A percentile compares a stretch with the other conserved stretches of the same genome.
phyloP scores from a whole-genome alignment of 2,113 vertebrate species.

The Leucopsar rothschildi region DNA sequence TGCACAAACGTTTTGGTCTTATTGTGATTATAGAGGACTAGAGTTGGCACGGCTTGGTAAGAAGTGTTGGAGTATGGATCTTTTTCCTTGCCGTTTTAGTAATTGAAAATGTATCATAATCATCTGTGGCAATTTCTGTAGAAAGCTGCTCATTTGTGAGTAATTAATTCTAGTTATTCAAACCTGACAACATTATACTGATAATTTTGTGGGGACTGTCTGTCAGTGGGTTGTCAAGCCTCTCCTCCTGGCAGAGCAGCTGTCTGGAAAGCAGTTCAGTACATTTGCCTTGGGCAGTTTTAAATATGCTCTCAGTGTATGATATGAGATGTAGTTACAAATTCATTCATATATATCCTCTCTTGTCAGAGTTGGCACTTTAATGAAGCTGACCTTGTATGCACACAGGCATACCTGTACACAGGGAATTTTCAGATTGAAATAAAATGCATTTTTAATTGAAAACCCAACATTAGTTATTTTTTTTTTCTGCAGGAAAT shows the following conservation, averaged over 20 bases:
- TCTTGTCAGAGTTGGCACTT: background rate
- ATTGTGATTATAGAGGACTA: background rate
- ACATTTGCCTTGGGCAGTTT: background rate
- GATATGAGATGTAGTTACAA: background rate
- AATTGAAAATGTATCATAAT: background rate
- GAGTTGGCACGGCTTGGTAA: background rate
- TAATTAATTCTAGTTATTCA: background rate
- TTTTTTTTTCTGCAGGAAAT: background rate
- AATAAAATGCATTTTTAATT: background rate
- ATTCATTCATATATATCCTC: background rate
- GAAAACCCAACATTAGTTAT: background rate
- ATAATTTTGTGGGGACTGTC: background rate
- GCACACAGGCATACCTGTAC: background rate
- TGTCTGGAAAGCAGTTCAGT: background rate
- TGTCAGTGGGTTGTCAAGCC: background rate
- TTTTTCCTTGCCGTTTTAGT: background rate
- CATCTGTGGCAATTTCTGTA: background rate
- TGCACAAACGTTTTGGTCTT: background rate
- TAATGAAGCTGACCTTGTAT: background rate
- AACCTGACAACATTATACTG: background rate
- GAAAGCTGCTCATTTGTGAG: background rate
- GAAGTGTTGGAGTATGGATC: background rate
- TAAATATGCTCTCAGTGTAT: background rate
- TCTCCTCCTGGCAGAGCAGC: background rate
- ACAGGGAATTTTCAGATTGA: background rate